phyloP scores from a whole-genome alignment of 1,140 invertebrate species.

The Drosophila dunni region DNA sequence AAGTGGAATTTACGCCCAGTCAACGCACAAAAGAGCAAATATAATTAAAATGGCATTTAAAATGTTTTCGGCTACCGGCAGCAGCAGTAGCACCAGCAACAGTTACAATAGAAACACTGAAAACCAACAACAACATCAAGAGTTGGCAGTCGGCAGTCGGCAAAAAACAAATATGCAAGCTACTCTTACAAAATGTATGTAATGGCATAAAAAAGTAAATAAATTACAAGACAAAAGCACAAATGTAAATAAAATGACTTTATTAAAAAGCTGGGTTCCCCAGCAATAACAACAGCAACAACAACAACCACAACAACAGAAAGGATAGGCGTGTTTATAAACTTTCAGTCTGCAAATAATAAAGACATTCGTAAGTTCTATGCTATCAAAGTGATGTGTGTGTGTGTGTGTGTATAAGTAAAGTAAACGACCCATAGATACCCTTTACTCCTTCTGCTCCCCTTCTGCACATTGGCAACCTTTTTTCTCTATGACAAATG shows the following conservation, averaged over 20 bases:
- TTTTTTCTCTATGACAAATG: constrained; percentile 70
- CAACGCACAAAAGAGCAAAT: constrained; percentile 66
- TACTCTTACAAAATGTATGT: constrained; percentile 35
- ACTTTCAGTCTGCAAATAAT: constrained; percentile 64
- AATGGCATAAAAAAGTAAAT: constrained; percentile 66
- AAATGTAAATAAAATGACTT: constrained; percentile 81
- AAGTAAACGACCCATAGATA: constrained; percentile 8
- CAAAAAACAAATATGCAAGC: constrained; percentile 48
- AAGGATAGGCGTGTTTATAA: constrained; percentile 63
- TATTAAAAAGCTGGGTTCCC: constrained; percentile 62
- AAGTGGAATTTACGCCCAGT: constrained; percentile 48
- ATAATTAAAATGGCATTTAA: constrained; percentile 82
- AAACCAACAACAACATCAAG: constrained; percentile 5
- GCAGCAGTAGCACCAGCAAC: constrained; percentile 16
- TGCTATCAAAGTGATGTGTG: neutral
- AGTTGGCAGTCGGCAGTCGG: constrained; percentile 12
- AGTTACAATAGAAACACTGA: constrained; percentile 38
- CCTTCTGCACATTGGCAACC: constrained; percentile 36
- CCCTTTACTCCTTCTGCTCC: neutral
- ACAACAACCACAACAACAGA: constrained; percentile 7
- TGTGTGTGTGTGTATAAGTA: neutral
- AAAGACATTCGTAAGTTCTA: constrained; percentile 56
- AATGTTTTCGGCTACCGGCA: constrained; percentile 57
- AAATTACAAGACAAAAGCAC: constrained; percentile 77
- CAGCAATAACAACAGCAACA: constrained; percentile 22